phyloP scores from a whole-genome alignment of 2,797 vertebrate genomes.

The Gobionotothen gibberifrons region DNA sequence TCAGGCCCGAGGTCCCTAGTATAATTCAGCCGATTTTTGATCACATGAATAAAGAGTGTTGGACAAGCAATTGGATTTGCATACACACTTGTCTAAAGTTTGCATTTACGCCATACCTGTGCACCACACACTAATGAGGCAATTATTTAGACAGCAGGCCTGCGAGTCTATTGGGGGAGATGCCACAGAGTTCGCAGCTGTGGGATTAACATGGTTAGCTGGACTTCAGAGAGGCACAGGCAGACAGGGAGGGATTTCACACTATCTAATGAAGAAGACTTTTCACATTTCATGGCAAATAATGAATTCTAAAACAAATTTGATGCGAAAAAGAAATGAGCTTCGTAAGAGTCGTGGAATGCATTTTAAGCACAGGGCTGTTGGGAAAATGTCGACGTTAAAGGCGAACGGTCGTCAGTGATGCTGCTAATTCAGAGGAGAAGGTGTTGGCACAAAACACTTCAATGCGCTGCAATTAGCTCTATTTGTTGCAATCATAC shows the following conservation, averaged over 20 bases:
- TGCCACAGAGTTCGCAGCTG: constrained; percentile 62
- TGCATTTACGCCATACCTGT: constrained; percentile 77
- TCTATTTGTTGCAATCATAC: constrained; percentile 64
- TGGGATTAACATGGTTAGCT: constrained; percentile 77
- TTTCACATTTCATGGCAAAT: constrained; percentile 84
- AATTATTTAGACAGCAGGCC: constrained; percentile 81
- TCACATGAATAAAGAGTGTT: constrained; percentile 79
- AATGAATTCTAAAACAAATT: constrained; percentile 83
- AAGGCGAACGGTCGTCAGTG: constrained; percentile 65
- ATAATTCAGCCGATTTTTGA: constrained; percentile 75
- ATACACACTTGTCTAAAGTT: constrained; percentile 78
- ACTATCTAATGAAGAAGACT: constrained; percentile 80
- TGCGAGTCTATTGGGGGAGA: constrained; percentile 64
- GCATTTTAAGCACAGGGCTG: constrained; percentile 71
- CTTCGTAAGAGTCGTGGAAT: constrained; percentile 59
- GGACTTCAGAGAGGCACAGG: constrained; percentile 78
- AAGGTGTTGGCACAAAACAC: constrained; percentile 38
- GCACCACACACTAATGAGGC: constrained; percentile 83
- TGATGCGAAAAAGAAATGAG: constrained; percentile 73
- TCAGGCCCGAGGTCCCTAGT: constrained; percentile 58
- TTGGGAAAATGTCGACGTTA: constrained; percentile 64
- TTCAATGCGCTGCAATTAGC: constrained; percentile 39
- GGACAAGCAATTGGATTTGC: constrained; percentile 78
- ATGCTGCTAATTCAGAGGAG: constrained; percentile 72
- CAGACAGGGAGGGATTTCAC: constrained; percentile 79